phyloP scores from a whole-genome alignment of 2,888 invertebrate species.

The Linyphia triangularis region DNA sequence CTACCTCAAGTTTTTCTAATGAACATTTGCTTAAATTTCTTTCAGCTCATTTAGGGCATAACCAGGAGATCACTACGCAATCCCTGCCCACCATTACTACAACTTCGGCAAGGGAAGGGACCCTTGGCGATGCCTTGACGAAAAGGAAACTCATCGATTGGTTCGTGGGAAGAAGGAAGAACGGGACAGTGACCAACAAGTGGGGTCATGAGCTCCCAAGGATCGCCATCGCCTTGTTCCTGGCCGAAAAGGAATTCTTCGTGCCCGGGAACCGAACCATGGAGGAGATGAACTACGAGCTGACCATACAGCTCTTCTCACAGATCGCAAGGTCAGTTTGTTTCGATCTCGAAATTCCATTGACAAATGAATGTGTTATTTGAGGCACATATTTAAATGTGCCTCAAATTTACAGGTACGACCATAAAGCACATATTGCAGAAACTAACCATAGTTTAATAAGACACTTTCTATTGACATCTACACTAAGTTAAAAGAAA shows the following conservation, averaged over 20 bases:
- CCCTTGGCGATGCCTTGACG: not conserved
- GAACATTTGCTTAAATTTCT: too few species aligned
- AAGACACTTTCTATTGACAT: too few species aligned
- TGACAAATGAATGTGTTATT: too few species aligned
- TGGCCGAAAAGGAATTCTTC: not conserved
- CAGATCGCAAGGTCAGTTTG: not conserved
- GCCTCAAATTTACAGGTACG: too few species aligned
- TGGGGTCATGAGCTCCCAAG: conserved; percentile 16
- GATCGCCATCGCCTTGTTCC: not conserved
- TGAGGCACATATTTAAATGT: too few species aligned
- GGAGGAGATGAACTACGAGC: conserved; percentile 26
- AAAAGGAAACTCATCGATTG: not conserved
- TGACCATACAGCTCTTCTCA: conserved; percentile 5
- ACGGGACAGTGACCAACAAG: not conserved
- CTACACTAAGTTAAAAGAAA: too few species aligned
- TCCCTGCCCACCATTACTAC: not conserved
- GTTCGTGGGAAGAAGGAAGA: not conserved
- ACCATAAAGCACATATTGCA: too few species aligned
- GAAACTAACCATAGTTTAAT: too few species aligned
- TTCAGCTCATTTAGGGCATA: too few species aligned
- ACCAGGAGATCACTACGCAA: too few species aligned
- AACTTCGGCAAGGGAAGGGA: not conserved
- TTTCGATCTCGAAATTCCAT: too few species aligned
- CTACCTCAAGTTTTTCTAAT: too few species aligned
- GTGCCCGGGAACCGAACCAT: not conserved